phyloP scores from a whole-genome alignment of 2,113 vertebrate genomes.

The Benthochromis sp. region DNA sequence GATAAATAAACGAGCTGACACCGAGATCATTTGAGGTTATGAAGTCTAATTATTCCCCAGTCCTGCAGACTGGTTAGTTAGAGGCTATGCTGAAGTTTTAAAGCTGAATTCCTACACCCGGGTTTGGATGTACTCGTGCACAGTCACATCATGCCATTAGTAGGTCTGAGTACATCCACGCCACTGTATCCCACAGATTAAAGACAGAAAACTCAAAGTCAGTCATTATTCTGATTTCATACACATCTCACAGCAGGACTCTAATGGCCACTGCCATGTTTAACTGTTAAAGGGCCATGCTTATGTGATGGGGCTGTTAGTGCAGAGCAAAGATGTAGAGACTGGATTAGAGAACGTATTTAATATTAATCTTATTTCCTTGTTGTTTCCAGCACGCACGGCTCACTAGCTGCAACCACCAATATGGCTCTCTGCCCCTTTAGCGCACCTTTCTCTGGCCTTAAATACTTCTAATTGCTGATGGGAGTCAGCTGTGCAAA shows the following conservation, averaged over 20 bases:
- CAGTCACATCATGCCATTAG: neutral
- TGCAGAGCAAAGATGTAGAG: neutral
- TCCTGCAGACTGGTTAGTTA: conserved; percentile 68
- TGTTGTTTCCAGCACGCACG: neutral
- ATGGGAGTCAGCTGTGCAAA: neutral
- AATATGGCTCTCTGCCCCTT: neutral
- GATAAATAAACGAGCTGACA: conserved; percentile 60
- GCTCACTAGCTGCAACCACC: rapidly evolving
- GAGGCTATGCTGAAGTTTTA: conserved; percentile 66
- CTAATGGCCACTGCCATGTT: neutral
- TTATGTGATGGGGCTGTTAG: conserved; percentile 12
- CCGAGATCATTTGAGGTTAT: conserved; percentile 67
- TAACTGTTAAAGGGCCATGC: neutral
- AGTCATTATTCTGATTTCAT: conserved; percentile 56
- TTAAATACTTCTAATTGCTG: neutral
- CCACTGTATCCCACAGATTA: neutral
- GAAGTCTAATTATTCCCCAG: conserved; percentile 74
- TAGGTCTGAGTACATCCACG: conserved; percentile 10
- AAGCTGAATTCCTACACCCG: conserved; percentile 84
- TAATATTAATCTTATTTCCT: neutral
- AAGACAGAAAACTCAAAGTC: neutral
- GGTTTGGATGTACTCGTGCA: conserved; percentile 63
- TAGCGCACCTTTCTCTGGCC: neutral
- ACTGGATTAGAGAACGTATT: neutral
- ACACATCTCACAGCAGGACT: conserved; percentile 2